Percentiles rank a stretch among this genome's conserved stretches.
Conservation (phyloP, 2,113 vertebrate species). For the Macquaria australasica region DNA sequence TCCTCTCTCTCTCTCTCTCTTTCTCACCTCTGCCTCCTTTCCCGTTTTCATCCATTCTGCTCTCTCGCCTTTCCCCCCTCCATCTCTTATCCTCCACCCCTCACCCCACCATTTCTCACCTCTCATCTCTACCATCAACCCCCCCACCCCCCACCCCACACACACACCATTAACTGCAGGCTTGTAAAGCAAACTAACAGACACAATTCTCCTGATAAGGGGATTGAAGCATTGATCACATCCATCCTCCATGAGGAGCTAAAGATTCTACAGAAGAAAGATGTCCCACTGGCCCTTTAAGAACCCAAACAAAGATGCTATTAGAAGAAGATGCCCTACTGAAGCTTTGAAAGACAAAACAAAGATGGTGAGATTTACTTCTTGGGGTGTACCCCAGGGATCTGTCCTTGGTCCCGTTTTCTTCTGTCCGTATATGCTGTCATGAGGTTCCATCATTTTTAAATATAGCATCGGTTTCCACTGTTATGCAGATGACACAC, state of each 20-base stretch:
- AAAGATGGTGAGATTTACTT: slow-evolving; percentile 30
- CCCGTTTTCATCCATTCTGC: slow-evolving; percentile 50
- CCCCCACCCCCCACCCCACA: slow-evolving; percentile 1
- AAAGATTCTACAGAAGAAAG: slow-evolving; percentile 41
- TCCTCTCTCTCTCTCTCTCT: slow-evolving; percentile 31
- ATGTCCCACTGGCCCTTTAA: slow-evolving; percentile 35
- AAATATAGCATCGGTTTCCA: neutral
- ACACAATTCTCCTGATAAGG: slow-evolving; percentile 71
- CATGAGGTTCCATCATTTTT: neutral
- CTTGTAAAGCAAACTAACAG: slow-evolving; percentile 62
- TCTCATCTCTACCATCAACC: slow-evolving; percentile 50
- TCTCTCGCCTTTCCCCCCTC: slow-evolving; percentile 44
- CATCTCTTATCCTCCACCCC: slow-evolving; percentile 55
- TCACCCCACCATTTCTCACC: slow-evolving; percentile 60
- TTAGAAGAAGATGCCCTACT: slow-evolving; percentile 12
- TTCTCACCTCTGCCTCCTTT: slow-evolving; percentile 40
- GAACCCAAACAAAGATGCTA: slow-evolving; percentile 33
- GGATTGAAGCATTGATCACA: slow-evolving; percentile 78
- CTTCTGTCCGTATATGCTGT: neutral
- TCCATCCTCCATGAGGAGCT: slow-evolving; percentile 58
- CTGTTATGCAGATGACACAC: neutral
- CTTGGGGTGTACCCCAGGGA: slow-evolving; percentile 15
- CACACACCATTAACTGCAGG: slow-evolving; percentile 59
- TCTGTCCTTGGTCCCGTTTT: neutral
- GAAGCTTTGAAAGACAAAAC: slow-evolving; percentile 27